A percentile compares a stretch with the other conserved stretches of the same genome.
phyloP scores from a whole-genome alignment of 2,888 invertebrate genomes.

The Metellina segmentata region DNA sequence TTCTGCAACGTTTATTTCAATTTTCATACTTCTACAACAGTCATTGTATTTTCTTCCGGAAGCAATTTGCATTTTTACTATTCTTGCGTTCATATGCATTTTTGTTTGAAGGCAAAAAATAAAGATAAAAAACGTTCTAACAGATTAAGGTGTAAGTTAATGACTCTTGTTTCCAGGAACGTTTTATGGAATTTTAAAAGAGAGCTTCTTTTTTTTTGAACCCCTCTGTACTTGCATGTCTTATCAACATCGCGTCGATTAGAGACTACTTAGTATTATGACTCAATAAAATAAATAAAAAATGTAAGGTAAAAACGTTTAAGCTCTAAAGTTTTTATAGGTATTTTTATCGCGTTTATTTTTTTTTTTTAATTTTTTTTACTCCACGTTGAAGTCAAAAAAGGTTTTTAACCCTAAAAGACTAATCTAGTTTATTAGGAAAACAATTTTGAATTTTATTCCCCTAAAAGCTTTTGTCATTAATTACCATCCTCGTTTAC shows the following conservation, averaged over 20 bases:
- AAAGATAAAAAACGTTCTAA: constrained; percentile 6
- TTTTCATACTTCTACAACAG: not conserved
- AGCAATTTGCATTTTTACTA: not conserved
- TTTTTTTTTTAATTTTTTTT: not conserved
- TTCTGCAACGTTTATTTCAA: not conserved
- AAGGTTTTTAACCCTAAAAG: not conserved
- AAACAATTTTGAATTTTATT: not conserved
- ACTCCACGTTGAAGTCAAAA: not conserved
- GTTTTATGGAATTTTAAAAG: constrained; percentile 34
- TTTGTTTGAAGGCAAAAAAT: not conserved
- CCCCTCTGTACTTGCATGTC: not conserved
- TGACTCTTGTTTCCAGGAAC: constrained; percentile 11
- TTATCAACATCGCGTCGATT: constrained; percentile 29
- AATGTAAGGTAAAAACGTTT: not conserved
- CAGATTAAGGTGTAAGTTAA: constrained; percentile 42
- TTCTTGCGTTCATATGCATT: not conserved
- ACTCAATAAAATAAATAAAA: constrained; percentile 6
- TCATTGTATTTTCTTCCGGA: not conserved
- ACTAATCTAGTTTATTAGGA: constrained; percentile 1
- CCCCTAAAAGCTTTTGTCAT: not conserved
- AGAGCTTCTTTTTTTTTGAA: constrained; percentile 8
- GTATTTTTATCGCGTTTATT: not conserved
- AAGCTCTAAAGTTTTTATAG: not conserved
- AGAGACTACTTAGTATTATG: constrained; percentile 49
- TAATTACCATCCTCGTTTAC: not conserved